Evolutionary conservation across 2,797 vertebrate genomes (phyloP).

Genomic region (Lophotriccus pileatus): DNA sequence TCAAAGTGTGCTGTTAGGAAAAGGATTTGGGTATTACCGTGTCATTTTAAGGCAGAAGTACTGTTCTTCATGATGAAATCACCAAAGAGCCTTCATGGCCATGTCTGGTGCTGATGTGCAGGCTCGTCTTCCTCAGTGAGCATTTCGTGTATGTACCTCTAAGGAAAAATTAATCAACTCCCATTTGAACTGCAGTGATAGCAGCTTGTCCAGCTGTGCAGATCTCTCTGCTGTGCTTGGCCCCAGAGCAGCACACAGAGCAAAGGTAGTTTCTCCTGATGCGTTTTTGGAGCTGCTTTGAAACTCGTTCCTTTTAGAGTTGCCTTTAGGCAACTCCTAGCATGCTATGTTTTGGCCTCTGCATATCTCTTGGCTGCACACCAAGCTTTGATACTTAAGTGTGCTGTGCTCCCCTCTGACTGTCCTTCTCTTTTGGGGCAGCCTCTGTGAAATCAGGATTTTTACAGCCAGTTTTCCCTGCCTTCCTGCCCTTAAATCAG

Average conservation of each 20-base stretch:
- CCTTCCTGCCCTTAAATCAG: neutral
- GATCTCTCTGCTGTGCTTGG: neutral
- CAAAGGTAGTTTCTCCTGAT: neutral
- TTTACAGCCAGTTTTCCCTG: neutral
- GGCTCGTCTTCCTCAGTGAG: neutral
- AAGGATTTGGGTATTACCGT: neutral
- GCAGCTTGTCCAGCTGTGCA: neutral
- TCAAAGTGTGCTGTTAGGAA: neutral
- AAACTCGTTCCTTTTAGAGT: neutral
- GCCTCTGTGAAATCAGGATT: neutral
- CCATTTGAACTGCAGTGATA: neutral
- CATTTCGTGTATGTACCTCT: neutral
- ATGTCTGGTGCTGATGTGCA: fast-evolving
- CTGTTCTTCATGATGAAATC: neutral
- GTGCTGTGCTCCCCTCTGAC: neutral
- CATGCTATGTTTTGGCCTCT: neutral
- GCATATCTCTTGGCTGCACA: neutral
- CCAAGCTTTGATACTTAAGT: neutral
- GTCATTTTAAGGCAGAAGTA: neutral
- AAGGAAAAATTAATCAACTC: neutral
- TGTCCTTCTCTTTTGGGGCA: neutral
- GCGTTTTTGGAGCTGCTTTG: neutral
- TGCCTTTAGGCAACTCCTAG: neutral
- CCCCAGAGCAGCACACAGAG: fast-evolving
- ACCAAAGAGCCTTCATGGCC: neutral